Base-by-base conservation (phyloP, 2,113 vertebrate species). In the Pteropus alecto region DNA sequence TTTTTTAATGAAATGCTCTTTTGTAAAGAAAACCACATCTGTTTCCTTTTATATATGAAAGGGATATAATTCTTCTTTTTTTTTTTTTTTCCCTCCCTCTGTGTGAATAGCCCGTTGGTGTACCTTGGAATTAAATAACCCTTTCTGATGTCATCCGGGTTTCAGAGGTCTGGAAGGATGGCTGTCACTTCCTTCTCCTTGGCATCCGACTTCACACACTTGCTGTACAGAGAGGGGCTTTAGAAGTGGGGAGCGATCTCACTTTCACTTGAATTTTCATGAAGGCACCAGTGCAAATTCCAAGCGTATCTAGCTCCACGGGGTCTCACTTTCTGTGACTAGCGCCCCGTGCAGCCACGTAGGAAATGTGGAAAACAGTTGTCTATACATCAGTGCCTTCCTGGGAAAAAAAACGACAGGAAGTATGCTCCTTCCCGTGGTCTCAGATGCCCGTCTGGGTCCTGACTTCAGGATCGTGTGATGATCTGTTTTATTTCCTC, bases 21-120 rank as follows among this genome's bases (percentile, higher is more conserved):
- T 98, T 98, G 98, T 98, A 98, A 98, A 98, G 98, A 98, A 98
- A 98, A 99, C 98, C 98, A 98, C 98, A 98, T 99, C 98, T 98
- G 98, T 98, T 99, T 99, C 98, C 98, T 97, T 98, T 98, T 79
- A 92, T 38, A 89, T 87, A 90, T 97, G 96, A 3, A 58, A 97
- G 88, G 92, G 95, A 97, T 98, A 98, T 98, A 98, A 98, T 97
- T 98, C 98, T 95, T 86, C 61, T 83, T 79, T 56, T 48, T 48
- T 48, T 48, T 51, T 51, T 51, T 48, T 1, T 48, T 14, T 14
- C 13, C 13, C 48, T 51, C 46, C 46, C 46, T 65, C 43, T 46
- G 96, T 87, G 87, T 91, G 97, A 96, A 93, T 93, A 96, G 90
- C 96, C 95, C 63, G 0, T 76, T 90, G 22, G 16, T 95, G 96